Percentiles rank a stretch among this genome's conserved stretches.
Evolutionary conservation across 2,888 invertebrate genomes (phyloP).

Genomic region (Lottia gigantea): DNA sequence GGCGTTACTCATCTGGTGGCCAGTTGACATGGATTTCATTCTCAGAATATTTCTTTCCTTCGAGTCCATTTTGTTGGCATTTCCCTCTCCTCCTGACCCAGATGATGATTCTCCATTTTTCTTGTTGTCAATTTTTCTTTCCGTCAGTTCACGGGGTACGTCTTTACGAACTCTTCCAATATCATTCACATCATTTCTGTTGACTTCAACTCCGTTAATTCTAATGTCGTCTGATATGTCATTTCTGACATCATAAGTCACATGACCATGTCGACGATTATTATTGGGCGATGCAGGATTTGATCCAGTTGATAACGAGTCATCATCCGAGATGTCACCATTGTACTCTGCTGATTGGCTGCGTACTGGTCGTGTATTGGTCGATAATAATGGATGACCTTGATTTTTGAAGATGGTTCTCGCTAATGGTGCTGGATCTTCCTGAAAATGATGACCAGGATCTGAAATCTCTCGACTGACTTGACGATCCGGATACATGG

Average conservation of each 20-base stretch:
- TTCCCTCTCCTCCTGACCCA: slow-evolving; percentile 17
- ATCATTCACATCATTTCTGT: slow-evolving; percentile 12
- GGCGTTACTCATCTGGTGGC: slow-evolving; percentile 19
- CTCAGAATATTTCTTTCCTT: slow-evolving; percentile 5
- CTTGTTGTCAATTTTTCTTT: slow-evolving; percentile 43
- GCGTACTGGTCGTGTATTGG: background rate
- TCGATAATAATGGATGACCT: background rate
- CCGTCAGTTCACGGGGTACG: slow-evolving; percentile 34
- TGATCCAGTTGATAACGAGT: background rate
- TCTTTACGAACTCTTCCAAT: slow-evolving; percentile 38
- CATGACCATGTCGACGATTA: slow-evolving; percentile 16
- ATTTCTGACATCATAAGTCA: slow-evolving; percentile 31
- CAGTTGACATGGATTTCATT: slow-evolving; percentile 41
- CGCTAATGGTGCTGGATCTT: background rate
- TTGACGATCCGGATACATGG: too few species aligned
- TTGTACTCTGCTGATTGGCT: background rate
- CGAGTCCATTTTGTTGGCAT: background rate
- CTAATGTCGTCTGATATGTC: slow-evolving; percentile 28
- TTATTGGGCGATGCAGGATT: slow-evolving; percentile 19
- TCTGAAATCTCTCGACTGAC: too few species aligned
- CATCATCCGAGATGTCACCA: background rate
- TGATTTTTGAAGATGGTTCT: background rate
- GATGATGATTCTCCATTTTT: slow-evolving; percentile 26
- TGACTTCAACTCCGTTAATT: background rate
- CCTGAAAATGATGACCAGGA: background rate